Evolutionary conservation across 2,113 vertebrate species (phyloP).

Genomic region (Junco hyemalis): DNA sequence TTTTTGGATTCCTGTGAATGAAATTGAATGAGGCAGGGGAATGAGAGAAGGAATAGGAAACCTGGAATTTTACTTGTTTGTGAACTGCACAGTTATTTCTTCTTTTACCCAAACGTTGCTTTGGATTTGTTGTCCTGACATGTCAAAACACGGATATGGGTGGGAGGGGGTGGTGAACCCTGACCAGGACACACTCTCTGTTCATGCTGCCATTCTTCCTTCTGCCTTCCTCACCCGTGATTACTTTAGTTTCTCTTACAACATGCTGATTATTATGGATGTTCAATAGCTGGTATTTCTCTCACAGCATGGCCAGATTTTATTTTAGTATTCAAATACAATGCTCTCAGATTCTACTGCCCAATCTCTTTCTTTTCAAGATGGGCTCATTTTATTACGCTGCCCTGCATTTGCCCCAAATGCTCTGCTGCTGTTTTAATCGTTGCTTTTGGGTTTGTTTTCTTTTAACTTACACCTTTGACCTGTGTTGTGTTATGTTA

Average conservation of each 20-base stretch:
- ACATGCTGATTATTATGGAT: background rate
- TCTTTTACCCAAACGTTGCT: background rate
- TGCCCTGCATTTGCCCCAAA: background rate
- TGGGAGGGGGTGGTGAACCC: background rate
- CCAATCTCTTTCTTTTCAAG: background rate
- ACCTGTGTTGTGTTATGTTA: background rate
- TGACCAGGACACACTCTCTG: background rate
- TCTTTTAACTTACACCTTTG: background rate
- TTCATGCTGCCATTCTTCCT: background rate
- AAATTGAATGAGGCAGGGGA: background rate
- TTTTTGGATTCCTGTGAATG: background rate
- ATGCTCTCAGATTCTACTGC: background rate
- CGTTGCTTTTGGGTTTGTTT: background rate
- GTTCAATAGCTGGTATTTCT: background rate
- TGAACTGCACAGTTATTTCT: background rate
- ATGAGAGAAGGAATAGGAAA: background rate
- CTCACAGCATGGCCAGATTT: background rate
- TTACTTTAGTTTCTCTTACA: background rate
- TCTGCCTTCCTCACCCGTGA: background rate
- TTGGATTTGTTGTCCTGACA: background rate
- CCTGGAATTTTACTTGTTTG: background rate
- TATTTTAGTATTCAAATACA: background rate
- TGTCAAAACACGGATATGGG: fast-evolving
- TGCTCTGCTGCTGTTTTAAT: background rate
- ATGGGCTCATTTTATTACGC: background rate